These are phyloP conservation scores for Mesocricetus auratus DNA, from an alignment of 2,113 vertebrate species.

Conservation along the genomic window DNA sequence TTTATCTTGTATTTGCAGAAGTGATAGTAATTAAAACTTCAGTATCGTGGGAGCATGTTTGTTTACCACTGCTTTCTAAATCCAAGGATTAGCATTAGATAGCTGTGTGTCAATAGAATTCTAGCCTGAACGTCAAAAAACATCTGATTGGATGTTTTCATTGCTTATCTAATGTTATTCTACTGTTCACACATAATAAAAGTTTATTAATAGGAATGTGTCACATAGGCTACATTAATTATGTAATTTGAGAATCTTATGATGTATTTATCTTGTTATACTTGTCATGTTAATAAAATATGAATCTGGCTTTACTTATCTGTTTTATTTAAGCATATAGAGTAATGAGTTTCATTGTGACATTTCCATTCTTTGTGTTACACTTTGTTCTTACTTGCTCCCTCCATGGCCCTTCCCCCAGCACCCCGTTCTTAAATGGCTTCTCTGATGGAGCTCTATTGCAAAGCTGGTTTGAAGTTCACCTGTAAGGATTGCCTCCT, in stretches of 20 bases:
- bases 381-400: background rate
- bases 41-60: conserved; percentile 39
- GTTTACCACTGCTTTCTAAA: conserved; percentile 73
- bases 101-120: conserved; percentile 72
- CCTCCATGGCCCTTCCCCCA: background rate
- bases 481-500: conserved; percentile 39
- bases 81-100: conserved; percentile 40
- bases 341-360: background rate
- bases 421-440: conserved; percentile 66
- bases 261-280: conserved; percentile 77
- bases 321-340: background rate
- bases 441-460: conserved; percentile 67
- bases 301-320: conserved; percentile 25
- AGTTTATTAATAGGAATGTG: conserved; percentile 78
- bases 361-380: background rate
- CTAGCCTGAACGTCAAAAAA: conserved; percentile 21
- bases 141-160: conserved; percentile 67
- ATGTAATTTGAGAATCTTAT: conserved; percentile 79
- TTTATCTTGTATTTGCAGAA: conserved; percentile 63
- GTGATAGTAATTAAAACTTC: conserved; percentile 70
- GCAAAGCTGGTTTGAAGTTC: conserved; percentile 64
- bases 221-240: conserved; percentile 80
- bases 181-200: conserved; percentile 81
- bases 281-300: conserved; percentile 75
- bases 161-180: conserved; percentile 77